phyloP scores from a whole-genome alignment of 2,113 vertebrate species.

The Prolemur simus region DNA sequence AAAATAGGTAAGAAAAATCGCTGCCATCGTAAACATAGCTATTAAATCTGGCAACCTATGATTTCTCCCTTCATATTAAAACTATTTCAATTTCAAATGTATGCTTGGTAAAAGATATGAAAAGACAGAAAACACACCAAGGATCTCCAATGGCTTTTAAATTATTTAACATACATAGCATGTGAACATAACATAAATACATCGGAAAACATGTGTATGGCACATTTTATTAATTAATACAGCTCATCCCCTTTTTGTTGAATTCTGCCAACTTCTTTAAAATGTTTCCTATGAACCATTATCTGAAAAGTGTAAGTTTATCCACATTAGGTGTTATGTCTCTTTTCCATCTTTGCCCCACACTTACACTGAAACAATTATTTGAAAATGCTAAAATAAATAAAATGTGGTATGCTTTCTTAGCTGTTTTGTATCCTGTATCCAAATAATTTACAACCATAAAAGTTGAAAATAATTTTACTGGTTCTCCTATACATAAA shows the following conservation, averaged over 20 bases:
- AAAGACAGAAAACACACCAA: not conserved
- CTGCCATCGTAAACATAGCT: not conserved
- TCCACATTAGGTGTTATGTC: slow-evolving; percentile 72
- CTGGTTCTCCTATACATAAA: slow-evolving; percentile 48
- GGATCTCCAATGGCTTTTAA: not conserved
- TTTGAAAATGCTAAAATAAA: slow-evolving; percentile 62
- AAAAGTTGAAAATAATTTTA: slow-evolving; percentile 10
- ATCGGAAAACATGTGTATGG: slow-evolving; percentile 77
- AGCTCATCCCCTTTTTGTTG: slow-evolving; percentile 57
- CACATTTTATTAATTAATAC: slow-evolving; percentile 71
- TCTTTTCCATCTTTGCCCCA: slow-evolving; percentile 59
- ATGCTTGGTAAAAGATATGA: not conserved
- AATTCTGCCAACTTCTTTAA: slow-evolving; percentile 70
- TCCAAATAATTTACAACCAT: slow-evolving; percentile 54
- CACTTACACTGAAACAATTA: slow-evolving; percentile 68
- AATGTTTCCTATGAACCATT: slow-evolving; percentile 74
- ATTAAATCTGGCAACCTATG: not conserved
- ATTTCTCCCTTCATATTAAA: not conserved
- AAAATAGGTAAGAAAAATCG: not conserved
- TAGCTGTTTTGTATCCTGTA: slow-evolving; percentile 51
- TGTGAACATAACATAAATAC: slow-evolving; percentile 64
- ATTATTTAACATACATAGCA: slow-evolving; percentile 33
- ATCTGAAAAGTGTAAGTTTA: slow-evolving; percentile 72
- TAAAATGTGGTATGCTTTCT: slow-evolving; percentile 64
- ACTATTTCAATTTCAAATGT: not conserved